These are phyloP conservation scores for Imbricaverruca yamaguchii DNA, from an alignment of 2,888 invertebrate species.

Conservation along the genomic window DNA sequence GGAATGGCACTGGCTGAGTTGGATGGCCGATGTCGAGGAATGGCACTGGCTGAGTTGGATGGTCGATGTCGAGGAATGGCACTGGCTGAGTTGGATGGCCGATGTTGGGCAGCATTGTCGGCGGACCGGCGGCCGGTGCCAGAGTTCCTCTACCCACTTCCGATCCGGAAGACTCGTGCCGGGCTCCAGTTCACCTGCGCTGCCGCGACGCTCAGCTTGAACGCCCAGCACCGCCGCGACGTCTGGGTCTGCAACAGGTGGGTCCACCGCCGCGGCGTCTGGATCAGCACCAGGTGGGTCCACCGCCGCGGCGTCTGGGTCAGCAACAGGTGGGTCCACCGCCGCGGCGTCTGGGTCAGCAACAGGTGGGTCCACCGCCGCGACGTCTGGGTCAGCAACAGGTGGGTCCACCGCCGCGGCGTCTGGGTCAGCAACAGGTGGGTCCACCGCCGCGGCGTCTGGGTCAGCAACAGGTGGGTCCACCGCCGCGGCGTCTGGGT, in stretches of 20 bases:
- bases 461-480: too few relatives aligned
- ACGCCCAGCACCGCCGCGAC: slow-evolving; percentile 49
- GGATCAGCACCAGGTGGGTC: too few relatives aligned
- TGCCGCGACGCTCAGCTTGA: slow-evolving; percentile 59
- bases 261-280: background rate
- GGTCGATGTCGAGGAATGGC: background rate
- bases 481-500: background rate
- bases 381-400: too few relatives aligned
- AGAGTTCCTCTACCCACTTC: slow-evolving; percentile 80
- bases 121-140: slow-evolving; percentile 70
- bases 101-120: slow-evolving; percentile 22
- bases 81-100: slow-evolving; percentile 16
- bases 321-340: too few relatives aligned
- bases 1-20: too few relatives aligned
- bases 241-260: slow-evolving; percentile 90
- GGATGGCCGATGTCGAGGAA: slow-evolving; percentile 24
- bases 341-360: background rate
- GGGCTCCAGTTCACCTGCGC: slow-evolving; percentile 91
- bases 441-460: too few relatives aligned
- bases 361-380: too few relatives aligned
- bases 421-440: too few relatives aligned
- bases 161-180: slow-evolving; percentile 89
- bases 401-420: too few relatives aligned
- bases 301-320: too few relatives aligned
- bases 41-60: too few relatives aligned